Conservation (phyloP, 2,888 invertebrate genomes). For the Rugalucina vietnamica region DNA sequence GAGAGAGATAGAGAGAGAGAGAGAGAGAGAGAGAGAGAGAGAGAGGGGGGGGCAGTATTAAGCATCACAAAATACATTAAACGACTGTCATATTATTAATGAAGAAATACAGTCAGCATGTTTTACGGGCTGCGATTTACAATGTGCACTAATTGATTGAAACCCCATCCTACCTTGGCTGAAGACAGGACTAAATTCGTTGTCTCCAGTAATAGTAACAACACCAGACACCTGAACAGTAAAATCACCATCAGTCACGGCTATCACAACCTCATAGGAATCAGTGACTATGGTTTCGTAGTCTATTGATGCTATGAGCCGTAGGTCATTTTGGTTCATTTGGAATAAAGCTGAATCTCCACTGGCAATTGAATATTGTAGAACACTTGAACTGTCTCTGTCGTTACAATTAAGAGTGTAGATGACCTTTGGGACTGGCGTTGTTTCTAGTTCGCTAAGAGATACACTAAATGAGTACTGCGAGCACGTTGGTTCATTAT, state of each 20-base stretch:
- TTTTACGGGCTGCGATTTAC: no score
- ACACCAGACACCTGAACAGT: slow-evolving; percentile 53
- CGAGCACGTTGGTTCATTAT: slow-evolving; percentile 67
- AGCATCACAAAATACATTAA: no score
- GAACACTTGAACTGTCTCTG: slow-evolving; percentile 52
- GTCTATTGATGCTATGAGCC: slow-evolving; percentile 63
- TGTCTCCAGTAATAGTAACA: slow-evolving; percentile 70
- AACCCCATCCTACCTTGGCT: slow-evolving; percentile 65
- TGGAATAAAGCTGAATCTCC: slow-evolving; percentile 64
- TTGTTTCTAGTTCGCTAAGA: slow-evolving; percentile 57
- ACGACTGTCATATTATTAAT: no score
- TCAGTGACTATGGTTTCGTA: slow-evolving; percentile 70
- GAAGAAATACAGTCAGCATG: no score
- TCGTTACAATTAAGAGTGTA: slow-evolving; percentile 66
- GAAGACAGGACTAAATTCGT: slow-evolving; percentile 74
- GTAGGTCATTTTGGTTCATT: slow-evolving; percentile 42
- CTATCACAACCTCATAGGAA: slow-evolving; percentile 65
- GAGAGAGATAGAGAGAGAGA: no score
- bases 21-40: no score
- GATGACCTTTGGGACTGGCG: slow-evolving; percentile 37
- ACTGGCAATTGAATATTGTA: slow-evolving; percentile 60
- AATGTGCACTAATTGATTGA: no score
- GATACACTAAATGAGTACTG: slow-evolving; percentile 53
- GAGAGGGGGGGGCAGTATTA: no score
- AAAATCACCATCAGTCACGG: slow-evolving; percentile 68